phyloP scores from a whole-genome alignment of 2,113 vertebrate genomes.

The Paradoxurus hermaphroditus region DNA sequence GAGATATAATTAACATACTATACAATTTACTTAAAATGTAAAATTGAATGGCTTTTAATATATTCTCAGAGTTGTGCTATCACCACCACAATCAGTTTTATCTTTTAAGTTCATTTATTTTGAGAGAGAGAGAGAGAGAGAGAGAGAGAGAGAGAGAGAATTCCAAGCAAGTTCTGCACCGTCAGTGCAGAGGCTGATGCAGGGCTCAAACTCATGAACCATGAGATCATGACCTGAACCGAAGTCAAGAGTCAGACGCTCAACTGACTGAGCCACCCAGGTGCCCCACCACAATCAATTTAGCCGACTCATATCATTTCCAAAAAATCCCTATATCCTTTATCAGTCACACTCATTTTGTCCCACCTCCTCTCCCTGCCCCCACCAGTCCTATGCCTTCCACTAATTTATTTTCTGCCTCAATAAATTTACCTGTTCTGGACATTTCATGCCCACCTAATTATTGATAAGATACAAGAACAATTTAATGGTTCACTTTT shows the following conservation, averaged over 20 bases:
- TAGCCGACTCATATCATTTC: background rate
- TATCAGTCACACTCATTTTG: background rate
- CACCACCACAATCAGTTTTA: background rate
- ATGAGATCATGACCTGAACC: too few species aligned
- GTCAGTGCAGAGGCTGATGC: too few species aligned
- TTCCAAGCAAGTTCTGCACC: too few species aligned
- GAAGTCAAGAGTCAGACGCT: too few species aligned
- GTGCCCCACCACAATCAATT: background rate
- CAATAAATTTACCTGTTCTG: background rate
- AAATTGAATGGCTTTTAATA: background rate
- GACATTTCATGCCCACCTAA: background rate
- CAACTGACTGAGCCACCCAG: too few species aligned
- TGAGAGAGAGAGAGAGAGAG: too few species aligned
- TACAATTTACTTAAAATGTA: background rate
- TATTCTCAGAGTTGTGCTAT: background rate
- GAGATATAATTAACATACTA: background rate
- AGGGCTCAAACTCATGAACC: too few species aligned
- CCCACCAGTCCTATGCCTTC: background rate
- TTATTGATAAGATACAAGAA: background rate
- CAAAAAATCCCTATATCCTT: background rate
- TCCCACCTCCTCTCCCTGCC: background rate
- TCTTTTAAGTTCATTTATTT: too few species aligned
- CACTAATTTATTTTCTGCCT: background rate
- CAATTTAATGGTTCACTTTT: background rate
- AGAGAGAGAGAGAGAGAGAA: too few species aligned